Conservation (phyloP, 2,113 vertebrate species). For the Xyrauchen texanus region DNA sequence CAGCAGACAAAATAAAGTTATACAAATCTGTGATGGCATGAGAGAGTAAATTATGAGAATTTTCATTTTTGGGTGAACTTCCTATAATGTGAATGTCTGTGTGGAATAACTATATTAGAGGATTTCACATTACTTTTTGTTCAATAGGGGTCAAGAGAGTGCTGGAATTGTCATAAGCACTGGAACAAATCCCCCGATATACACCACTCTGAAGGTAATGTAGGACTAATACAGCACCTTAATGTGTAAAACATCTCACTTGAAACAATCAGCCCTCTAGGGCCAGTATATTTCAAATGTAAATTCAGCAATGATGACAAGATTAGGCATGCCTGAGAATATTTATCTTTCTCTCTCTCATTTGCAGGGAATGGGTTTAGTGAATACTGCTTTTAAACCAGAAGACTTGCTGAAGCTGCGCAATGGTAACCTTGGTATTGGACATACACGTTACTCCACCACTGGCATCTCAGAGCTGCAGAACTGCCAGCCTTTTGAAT, state of each 20-base stretch:
- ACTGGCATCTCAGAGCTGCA: constrained; percentile 92
- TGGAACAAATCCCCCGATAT: constrained; percentile 83
- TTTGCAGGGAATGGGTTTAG: constrained; percentile 91
- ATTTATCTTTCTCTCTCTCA: constrained; percentile 18
- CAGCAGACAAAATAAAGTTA: too few relatives aligned
- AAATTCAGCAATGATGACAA: background rate
- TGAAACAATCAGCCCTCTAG: background rate
- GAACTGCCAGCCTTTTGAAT: constrained; percentile 98
- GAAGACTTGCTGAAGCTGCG: constrained; percentile 91
- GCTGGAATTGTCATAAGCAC: constrained; percentile 95
- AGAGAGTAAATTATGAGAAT: too few relatives aligned
- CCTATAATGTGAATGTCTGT: background rate
- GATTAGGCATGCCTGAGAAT: constrained; percentile 16
- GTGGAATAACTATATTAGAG: too few relatives aligned
- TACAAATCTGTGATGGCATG: too few relatives aligned
- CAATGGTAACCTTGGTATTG: constrained; percentile 91
- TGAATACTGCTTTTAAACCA: constrained; percentile 86
- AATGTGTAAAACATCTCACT: too few relatives aligned
- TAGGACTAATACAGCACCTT: background rate
- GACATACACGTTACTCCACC: constrained; percentile 95
- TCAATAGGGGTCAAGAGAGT: constrained; percentile 91
- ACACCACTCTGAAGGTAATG: constrained; percentile 91
- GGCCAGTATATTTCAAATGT: background rate
- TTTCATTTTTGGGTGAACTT: too few relatives aligned
- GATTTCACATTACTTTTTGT: constrained; percentile 44